These are phyloP conservation scores for Apantesis nais DNA, from an alignment of 2,888 invertebrate genomes.

Conservation along the genomic window DNA sequence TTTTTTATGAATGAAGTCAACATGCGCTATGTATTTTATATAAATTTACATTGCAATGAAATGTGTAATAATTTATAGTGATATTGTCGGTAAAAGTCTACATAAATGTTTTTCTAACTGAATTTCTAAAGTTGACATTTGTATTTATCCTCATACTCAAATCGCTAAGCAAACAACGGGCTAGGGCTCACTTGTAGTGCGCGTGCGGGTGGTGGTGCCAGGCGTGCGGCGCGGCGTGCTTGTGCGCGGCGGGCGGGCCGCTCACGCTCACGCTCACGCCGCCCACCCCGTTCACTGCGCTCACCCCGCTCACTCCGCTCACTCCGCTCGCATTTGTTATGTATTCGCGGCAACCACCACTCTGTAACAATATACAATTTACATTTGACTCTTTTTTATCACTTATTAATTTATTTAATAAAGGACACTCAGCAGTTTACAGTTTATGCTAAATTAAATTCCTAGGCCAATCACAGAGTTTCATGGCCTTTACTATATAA, in stretches of 20 bases:
- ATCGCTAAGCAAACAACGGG: background rate
- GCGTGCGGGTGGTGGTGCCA: slow-evolving; percentile 80
- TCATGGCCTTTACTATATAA: too few relatives aligned
- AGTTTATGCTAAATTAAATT: too few relatives aligned
- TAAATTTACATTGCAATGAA: background rate
- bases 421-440: too few relatives aligned
- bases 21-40: background rate
- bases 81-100: background rate
- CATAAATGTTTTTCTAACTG: background rate
- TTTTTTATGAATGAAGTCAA: background rate
- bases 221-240: slow-evolving; percentile 67
- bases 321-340: slow-evolving; percentile 65
- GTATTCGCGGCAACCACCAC: slow-evolving; percentile 78
- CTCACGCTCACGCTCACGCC: slow-evolving; percentile 77
- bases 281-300: slow-evolving; percentile 42
- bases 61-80: background rate
- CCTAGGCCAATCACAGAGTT: too few relatives aligned
- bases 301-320: slow-evolving; percentile 42
- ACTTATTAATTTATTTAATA: too few relatives aligned
- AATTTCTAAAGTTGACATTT: background rate
- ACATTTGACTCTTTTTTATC: background rate
- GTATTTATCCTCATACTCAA: background rate
- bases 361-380: slow-evolving; percentile 53
- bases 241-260: slow-evolving; percentile 70
- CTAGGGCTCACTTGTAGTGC: slow-evolving; percentile 72